These are phyloP conservation scores for Diaphora mendica DNA, from an alignment of 2,888 invertebrate genomes.

Conservation along the genomic window DNA sequence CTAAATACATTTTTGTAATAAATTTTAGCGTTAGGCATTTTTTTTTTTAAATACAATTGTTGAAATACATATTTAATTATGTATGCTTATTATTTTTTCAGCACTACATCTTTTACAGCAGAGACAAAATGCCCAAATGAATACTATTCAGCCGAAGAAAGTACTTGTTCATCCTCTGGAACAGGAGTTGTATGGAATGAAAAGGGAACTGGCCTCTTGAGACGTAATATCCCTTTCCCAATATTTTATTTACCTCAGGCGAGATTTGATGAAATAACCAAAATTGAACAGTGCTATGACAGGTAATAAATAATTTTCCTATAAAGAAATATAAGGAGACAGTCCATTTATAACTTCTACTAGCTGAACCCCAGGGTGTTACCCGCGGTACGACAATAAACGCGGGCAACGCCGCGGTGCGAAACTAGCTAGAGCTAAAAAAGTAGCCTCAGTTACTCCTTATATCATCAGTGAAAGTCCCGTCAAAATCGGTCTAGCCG, in stretches of 20 bases:
- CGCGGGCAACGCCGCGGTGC: too few species aligned
- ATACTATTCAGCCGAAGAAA: constrained; percentile 83
- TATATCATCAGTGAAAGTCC: too few species aligned
- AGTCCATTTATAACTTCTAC: too few species aligned
- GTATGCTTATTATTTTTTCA: constrained; percentile 52
- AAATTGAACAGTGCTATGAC: constrained; percentile 87
- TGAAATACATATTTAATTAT: background rate
- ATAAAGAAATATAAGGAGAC: background rate
- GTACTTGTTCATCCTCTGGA: constrained; percentile 78
- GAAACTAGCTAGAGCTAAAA: too few species aligned
- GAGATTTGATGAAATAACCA: constrained; percentile 84
- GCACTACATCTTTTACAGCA: constrained; percentile 78
- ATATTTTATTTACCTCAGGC: constrained; percentile 90
- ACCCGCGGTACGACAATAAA: too few species aligned
- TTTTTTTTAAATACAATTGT: too few species aligned
- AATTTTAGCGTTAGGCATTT: too few species aligned
- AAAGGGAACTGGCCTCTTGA: constrained; percentile 90
- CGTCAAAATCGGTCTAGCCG: too few species aligned
- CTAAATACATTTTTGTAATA: background rate
- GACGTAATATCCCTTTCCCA: constrained; percentile 94
- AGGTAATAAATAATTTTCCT: constrained; percentile 65
- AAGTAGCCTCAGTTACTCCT: too few species aligned
- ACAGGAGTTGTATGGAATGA: constrained; percentile 92
- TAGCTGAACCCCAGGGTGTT: too few species aligned
- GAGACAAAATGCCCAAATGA: constrained; percentile 95